Conservation (phyloP, 2,888 invertebrate genomes). For the Spilosoma lubricipeda region DNA sequence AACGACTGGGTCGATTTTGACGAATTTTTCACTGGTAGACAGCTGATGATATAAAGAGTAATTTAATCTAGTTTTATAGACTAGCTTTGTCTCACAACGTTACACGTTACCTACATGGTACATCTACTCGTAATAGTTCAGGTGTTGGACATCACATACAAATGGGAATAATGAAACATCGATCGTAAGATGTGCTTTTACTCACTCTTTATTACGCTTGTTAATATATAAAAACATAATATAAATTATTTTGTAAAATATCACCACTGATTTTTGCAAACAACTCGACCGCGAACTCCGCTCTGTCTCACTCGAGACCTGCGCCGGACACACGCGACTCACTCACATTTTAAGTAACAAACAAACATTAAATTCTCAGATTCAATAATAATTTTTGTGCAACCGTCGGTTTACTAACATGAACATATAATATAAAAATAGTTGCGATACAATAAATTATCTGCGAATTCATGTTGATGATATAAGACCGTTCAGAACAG, state of each 20-base stretch:
- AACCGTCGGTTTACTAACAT: not conserved
- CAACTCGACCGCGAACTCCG: conserved; percentile 60
- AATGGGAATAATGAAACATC: conserved; percentile 73
- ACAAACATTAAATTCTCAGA: conserved; percentile 1
- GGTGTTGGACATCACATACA: conserved; percentile 38
- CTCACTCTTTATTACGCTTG: conserved; percentile 86
- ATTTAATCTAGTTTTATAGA: too few species aligned
- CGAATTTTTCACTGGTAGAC: too few species aligned
- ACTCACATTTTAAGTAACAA: not conserved
- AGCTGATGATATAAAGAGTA: too few species aligned
- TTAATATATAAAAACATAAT: conserved; percentile 85
- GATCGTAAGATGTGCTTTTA: conserved; percentile 81
- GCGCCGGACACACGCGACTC: conserved; percentile 22
- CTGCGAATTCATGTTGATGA: conserved; percentile 5
- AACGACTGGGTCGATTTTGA: too few species aligned
- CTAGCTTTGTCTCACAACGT: too few species aligned
- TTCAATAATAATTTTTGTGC: not conserved
- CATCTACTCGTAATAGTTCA: too few species aligned
- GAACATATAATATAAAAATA: conserved; percentile 6
- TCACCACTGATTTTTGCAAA: conserved; percentile 76
- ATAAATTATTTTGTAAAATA: conserved; percentile 83
- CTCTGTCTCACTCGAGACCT: conserved; percentile 14
- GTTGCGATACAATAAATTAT: conserved; percentile 1
- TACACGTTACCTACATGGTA: too few species aligned
- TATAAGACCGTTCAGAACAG: not conserved